A percentile compares a stretch with the other conserved stretches of the same genome.
phyloP scores from a whole-genome alignment of 2,113 vertebrate genomes.

The Eulemur macaco region DNA sequence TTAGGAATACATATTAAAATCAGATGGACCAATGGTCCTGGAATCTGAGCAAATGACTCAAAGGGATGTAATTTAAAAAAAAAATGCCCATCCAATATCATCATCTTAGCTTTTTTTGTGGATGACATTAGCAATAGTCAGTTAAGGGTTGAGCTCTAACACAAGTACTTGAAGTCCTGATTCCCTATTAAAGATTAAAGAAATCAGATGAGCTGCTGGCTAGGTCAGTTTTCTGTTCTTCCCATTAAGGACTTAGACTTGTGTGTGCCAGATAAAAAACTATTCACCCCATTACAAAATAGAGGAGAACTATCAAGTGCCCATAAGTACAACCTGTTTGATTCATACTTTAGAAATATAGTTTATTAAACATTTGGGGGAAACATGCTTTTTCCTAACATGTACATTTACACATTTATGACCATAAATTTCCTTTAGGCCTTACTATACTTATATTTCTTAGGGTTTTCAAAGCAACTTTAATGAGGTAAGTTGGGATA shows the following conservation, averaged over 20 bases:
- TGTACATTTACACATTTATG: not conserved
- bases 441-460: not conserved
- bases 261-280: not conserved
- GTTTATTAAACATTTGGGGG: not conserved
- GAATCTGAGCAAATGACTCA: too few species aligned
- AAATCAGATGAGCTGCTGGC: not conserved
- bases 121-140: not conserved
- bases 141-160: not conserved
- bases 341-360: not conserved
- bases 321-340: not conserved
- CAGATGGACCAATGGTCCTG: not conserved
- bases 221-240: not conserved
- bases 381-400: not conserved
- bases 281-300: not conserved
- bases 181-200: not conserved
- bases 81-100: not conserved
- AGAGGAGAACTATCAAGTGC: not conserved
- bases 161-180: not conserved
- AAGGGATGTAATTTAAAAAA: not conserved
- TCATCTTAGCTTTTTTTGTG: not conserved
- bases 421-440: not conserved
- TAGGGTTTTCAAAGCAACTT: not conserved
- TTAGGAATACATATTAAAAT: not conserved
- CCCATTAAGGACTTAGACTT: not conserved
- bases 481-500: not conserved